Percentiles rank a stretch among this genome's conserved stretches.
phyloP scores from a whole-genome alignment of 2,888 invertebrate species.

The Zaprionus bogoriensis region DNA sequence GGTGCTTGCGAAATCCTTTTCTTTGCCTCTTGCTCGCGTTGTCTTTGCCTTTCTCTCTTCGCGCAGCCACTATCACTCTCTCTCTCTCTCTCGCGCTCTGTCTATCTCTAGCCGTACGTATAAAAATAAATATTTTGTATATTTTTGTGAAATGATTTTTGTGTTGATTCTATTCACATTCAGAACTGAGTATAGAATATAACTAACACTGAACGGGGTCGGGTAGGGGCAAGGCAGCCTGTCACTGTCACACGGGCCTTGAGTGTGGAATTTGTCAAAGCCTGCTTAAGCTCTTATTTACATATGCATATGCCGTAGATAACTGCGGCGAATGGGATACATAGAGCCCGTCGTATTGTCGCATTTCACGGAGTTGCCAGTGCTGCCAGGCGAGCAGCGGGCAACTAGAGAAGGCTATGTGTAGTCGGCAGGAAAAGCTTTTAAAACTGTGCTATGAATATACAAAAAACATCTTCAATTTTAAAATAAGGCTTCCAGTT shows the following conservation, averaged over 20 bases:
- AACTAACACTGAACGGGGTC: slow-evolving; percentile 9
- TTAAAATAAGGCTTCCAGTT: too few species aligned
- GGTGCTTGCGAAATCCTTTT: not conserved
- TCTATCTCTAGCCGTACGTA: not conserved
- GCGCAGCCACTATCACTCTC: not conserved
- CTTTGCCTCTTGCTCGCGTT: not conserved
- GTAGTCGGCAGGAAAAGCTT: not conserved
- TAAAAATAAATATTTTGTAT: slow-evolving; percentile 12
- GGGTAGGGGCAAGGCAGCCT: slow-evolving; percentile 1
- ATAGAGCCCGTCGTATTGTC: too few species aligned
- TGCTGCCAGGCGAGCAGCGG: not conserved
- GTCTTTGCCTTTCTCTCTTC: not conserved
- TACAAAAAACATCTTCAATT: too few species aligned
- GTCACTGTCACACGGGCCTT: not conserved
- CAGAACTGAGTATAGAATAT: slow-evolving; percentile 23
- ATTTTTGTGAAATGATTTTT: slow-evolving; percentile 23
- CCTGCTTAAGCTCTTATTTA: slow-evolving; percentile 59
- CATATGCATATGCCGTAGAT: slow-evolving; percentile 42
- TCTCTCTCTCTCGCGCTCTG: not conserved
- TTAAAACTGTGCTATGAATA: too few species aligned
- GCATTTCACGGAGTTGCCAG: too few species aligned
- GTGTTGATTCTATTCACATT: slow-evolving; percentile 18
- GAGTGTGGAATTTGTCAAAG: slow-evolving; percentile 43
- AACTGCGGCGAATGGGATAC: not conserved
- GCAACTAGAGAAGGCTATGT: not conserved